phyloP scores from a whole-genome alignment of 2,888 invertebrate species.

The Eupithecia exiguata region DNA sequence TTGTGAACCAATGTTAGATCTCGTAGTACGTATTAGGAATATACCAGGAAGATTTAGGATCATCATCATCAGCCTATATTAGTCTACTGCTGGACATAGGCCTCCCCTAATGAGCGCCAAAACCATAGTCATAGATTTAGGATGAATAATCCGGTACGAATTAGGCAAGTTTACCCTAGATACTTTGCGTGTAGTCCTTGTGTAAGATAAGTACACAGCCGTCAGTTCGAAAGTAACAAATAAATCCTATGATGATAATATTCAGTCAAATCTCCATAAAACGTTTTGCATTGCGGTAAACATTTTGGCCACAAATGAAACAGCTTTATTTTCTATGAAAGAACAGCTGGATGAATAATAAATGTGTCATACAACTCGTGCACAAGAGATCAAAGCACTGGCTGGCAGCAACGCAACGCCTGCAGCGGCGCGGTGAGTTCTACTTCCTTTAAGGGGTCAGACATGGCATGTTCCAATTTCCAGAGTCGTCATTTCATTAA shows the following conservation, averaged over 20 bases:
- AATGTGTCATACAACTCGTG: background rate
- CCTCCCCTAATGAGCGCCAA: too few species aligned
- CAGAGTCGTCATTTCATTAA: background rate
- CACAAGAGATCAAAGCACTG: background rate
- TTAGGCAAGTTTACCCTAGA: background rate
- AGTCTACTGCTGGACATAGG: too few species aligned
- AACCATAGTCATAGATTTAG: too few species aligned
- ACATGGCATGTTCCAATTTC: background rate
- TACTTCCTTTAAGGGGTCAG: background rate
- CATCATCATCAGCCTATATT: too few species aligned
- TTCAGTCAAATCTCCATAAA: background rate
- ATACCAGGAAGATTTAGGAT: too few species aligned
- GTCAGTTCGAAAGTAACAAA: background rate
- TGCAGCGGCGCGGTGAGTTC: background rate
- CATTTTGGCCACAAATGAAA: background rate
- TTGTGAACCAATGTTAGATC: too few species aligned
- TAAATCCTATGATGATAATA: background rate
- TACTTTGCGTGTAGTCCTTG: background rate
- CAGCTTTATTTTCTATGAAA: background rate
- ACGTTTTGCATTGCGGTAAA: background rate
- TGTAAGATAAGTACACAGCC: background rate
- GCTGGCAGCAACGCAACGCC: background rate
- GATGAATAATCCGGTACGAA: too few species aligned
- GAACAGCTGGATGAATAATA: background rate
- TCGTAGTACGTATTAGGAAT: too few species aligned